Percentiles rank a stretch among this genome's conserved stretches.
These are phyloP conservation scores for Isichthys henryi DNA, from an alignment of 2,113 vertebrate genomes.

Conservation along the genomic window DNA sequence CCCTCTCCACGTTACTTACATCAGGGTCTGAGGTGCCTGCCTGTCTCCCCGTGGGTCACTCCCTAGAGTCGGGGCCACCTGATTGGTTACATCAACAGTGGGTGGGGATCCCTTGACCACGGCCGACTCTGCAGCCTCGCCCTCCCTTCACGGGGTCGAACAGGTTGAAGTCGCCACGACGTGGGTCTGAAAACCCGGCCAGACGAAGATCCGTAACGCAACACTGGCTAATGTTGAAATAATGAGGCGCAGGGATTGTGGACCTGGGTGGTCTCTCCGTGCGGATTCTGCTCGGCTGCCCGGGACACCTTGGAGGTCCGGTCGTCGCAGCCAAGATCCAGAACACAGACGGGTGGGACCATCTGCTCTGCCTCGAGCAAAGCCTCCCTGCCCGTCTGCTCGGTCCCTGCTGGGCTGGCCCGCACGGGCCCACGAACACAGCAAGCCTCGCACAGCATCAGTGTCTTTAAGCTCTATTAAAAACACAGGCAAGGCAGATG, in stretches of 20 bases:
- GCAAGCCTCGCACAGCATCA: neutral
- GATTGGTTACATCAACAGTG: neutral
- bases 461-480: neutral
- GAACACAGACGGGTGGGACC: conserved; percentile 6
- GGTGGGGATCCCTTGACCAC: neutral
- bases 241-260: neutral
- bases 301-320: neutral
- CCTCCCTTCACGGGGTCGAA: neutral
- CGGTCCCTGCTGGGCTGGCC: neutral
- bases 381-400: conserved; percentile 1
- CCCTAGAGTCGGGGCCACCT: neutral
- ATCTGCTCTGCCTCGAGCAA: neutral
- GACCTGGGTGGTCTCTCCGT: neutral
- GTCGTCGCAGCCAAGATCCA: neutral
- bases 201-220: neutral
- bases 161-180: neutral
- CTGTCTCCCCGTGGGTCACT: neutral
- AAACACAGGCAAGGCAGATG: neutral
- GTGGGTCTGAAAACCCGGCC: neutral
- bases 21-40: neutral
- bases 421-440: neutral
- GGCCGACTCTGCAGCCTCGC: neutral
- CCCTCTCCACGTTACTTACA: neutral
- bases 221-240: neutral
- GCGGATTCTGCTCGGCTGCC: neutral